Percentiles rank a stretch among this genome's conserved stretches.
Evolutionary conservation across 2,113 vertebrate genomes (phyloP).

Genomic region (Prunella fulvescens): DNA sequence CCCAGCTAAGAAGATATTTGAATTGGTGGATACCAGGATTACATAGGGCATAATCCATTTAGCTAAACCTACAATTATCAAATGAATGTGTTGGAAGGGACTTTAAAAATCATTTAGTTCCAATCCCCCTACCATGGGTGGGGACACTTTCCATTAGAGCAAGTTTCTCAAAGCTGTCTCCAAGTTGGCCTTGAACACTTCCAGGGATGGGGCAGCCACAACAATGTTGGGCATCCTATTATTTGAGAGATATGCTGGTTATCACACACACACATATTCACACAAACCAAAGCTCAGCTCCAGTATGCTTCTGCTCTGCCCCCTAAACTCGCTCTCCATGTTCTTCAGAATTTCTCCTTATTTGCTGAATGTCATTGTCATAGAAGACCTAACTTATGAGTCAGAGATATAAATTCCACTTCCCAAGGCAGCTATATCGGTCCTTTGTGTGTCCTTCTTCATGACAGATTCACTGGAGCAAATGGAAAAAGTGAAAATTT

Average conservation of each 20-base stretch:
- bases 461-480: neutral
- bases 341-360: neutral
- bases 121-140: rapidly evolving
- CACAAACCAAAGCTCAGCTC: neutral
- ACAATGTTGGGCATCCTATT: neutral
- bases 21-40: neutral
- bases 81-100: neutral
- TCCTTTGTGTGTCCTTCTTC: neutral
- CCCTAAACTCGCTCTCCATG: neutral
- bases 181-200: neutral
- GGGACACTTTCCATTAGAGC: neutral
- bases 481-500: neutral
- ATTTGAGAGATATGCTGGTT: neutral
- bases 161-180: neutral
- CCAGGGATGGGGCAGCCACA: neutral
- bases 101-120: neutral
- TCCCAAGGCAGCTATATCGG: neutral
- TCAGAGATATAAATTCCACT: neutral
- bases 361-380: neutral
- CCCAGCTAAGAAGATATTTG: neutral
- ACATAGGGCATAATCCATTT: neutral
- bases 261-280: neutral
- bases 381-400: neutral
- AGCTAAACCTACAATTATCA: neutral
- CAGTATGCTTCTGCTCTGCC: neutral